Evolutionary conservation across 2,888 invertebrate genomes (phyloP).

Genomic region (Drosophila tripunctata): DNA sequence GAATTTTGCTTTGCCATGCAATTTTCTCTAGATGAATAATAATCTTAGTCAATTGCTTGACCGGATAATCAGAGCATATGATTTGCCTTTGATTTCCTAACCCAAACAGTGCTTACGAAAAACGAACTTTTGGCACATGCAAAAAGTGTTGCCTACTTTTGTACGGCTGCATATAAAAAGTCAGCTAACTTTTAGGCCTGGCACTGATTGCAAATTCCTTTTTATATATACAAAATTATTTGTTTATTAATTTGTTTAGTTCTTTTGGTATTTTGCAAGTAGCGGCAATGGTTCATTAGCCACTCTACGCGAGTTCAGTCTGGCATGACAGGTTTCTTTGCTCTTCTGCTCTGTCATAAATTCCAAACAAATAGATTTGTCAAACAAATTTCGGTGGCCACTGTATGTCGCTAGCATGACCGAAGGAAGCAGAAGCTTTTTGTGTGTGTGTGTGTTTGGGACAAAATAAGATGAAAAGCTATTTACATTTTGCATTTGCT

Average conservation of each 20-base stretch:
- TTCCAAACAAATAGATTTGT: conserved; percentile 72
- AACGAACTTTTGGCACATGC: background rate
- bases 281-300: conserved; percentile 54
- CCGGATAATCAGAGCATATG: conserved; percentile 77
- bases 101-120: conserved; percentile 36
- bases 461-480: conserved; percentile 60
- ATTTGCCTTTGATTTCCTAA: conserved; percentile 28
- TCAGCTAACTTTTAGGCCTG: background rate
- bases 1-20: conserved; percentile 36
- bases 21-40: conserved; percentile 36
- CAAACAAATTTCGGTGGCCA: conserved; percentile 50
- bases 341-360: conserved; percentile 58
- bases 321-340: conserved; percentile 38
- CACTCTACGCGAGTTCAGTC: conserved; percentile 25
- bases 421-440: conserved; percentile 17
- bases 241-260: background rate
- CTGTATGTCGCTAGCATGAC: conserved; percentile 30
- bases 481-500: conserved; percentile 70
- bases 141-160: conserved; percentile 2
- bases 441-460: conserved; percentile 13
- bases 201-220: background rate
- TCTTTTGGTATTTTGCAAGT: conserved; percentile 1
- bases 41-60: conserved; percentile 59
- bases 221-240: background rate
- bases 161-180: background rate